Base-by-base conservation (phyloP, 2,797 vertebrate genomes). In the Vultur gryphus region DNA sequence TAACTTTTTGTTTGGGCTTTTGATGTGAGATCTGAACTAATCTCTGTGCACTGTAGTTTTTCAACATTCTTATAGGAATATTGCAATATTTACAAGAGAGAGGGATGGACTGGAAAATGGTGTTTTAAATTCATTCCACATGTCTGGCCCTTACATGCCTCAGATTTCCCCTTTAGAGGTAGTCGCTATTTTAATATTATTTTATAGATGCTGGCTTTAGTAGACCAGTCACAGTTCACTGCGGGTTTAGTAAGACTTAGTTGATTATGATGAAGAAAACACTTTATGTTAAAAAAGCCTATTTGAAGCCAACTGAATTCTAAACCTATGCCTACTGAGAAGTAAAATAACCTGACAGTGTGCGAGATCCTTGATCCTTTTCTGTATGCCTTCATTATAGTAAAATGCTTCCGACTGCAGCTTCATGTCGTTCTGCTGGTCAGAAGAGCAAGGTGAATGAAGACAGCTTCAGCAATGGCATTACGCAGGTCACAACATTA, bases 1-100 rank as follows among this genome's bases (percentile, higher is more conserved):
- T 83, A 87, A 62, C 21, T 58, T 92, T 91, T 92, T 90, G 16
- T 82, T 93, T 78, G 76, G 23, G 54, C 87, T 95, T 95, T 95
- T 96, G 80, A 94, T 95, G 79, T 94, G 93, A 93, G 94, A 90
- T 79, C 54, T 78, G 92, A 95, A 81, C 86, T 94, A 70, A 94
- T 91, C 54, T 82, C 81, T 80, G 62, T 37, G 41, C 28, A 18
- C 76, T 91, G 83, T 82, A 95, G 73, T 91, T 96, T 95, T 95
- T 91, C 90, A 90, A 19, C 29, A 20, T 90, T 95, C 90, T 94
- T 61, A 70, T 29, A 95, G n/a, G 43, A 94, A 84, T 95, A 77
- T 72, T 88, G 64, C 37, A 93, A 59, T 91, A 87, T 86, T 93
- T 96, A 89, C 83, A 82, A 73, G 80, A 72, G 39, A 70, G 28